phyloP scores from a whole-genome alignment of 2,797 vertebrate species.

The Hirundo rustica region DNA sequence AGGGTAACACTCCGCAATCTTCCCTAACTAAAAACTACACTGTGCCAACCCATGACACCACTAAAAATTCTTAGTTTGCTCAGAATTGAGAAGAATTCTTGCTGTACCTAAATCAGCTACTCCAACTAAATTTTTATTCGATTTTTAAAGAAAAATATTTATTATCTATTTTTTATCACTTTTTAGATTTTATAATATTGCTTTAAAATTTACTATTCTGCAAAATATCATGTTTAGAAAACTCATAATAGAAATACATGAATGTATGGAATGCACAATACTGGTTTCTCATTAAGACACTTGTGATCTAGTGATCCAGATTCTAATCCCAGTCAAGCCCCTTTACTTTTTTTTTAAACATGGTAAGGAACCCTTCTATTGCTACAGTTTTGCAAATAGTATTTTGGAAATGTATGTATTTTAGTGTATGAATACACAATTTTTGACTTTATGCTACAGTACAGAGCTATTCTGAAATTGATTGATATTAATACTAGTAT shows the following conservation, averaged over 20 bases:
- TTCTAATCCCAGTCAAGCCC: not conserved
- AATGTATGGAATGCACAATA: not conserved
- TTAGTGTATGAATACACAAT: not conserved
- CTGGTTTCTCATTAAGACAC: not conserved
- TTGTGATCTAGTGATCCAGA: not conserved
- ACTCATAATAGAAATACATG: not conserved
- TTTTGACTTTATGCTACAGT: not conserved
- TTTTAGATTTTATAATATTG: not conserved
- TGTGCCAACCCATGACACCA: too few relatives aligned
- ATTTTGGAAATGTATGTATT: not conserved
- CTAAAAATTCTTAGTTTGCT: not conserved
- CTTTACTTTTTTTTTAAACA: not conserved
- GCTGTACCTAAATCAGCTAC: not conserved
- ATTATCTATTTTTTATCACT: not conserved
- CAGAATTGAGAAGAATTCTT: not conserved
- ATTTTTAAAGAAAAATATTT: not conserved
- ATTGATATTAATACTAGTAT: not conserved
- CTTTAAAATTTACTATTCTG: not conserved
- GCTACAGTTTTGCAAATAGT: not conserved
- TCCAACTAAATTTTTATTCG: not conserved
- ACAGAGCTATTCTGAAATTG: not conserved
- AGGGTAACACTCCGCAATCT: too few relatives aligned
- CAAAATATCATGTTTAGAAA: not conserved
- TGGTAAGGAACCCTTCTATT: not conserved
- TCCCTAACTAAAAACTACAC: too few relatives aligned